Evolutionary conservation across 2,888 invertebrate genomes (phyloP).

Genomic region (Leptinotarsa haldemani): DNA sequence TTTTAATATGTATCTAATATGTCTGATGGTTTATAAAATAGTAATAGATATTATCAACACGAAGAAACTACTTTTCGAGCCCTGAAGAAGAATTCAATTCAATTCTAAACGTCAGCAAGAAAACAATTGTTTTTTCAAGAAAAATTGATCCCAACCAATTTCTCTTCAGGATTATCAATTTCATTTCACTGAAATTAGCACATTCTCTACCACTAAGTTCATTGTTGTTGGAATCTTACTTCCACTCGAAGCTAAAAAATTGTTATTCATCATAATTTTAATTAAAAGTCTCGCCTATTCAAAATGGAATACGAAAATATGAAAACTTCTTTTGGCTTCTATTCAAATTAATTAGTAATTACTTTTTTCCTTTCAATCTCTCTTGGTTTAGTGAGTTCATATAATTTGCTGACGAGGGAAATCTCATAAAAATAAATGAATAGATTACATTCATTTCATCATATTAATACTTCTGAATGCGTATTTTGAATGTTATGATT

Average conservation of each 20-base stretch:
- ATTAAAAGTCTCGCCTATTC: slow-evolving; percentile 1
- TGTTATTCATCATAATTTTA: slow-evolving; percentile 11
- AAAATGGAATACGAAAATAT: background rate
- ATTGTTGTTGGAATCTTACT: background rate
- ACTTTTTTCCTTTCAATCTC: background rate
- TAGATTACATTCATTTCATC: no score
- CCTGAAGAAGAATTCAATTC: no score
- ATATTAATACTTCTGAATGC: no score
- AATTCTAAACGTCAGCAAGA: no score
- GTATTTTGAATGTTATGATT: no score
- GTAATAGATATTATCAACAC: no score
- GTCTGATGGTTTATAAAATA: no score
- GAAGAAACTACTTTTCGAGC: no score
- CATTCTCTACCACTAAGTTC: background rate
- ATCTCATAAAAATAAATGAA: no score
- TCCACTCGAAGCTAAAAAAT: background rate
- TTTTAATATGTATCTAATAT: no score
- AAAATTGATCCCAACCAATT: no score
- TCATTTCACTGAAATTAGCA: background rate
- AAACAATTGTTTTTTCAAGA: no score
- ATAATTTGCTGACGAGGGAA: background rate
- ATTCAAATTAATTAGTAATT: background rate
- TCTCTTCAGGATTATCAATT: background rate
- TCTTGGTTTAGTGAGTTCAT: background rate
- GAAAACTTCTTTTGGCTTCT: background rate